Evolutionary conservation across 2,113 vertebrate genomes (phyloP).

Genomic region (Puntigrus tetrazona): DNA sequence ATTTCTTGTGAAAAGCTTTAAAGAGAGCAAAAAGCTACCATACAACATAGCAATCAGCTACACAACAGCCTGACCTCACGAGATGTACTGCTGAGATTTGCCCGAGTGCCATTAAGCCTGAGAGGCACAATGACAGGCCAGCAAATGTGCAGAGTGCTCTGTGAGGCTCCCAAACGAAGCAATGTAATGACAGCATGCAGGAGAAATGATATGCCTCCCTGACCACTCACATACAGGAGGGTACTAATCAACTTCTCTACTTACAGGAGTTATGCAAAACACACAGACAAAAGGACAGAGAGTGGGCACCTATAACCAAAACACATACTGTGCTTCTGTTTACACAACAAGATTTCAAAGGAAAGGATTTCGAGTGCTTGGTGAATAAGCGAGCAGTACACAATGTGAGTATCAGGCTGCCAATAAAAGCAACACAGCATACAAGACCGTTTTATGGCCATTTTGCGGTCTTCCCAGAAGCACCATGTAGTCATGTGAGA

Average conservation of each 20-base stretch:
- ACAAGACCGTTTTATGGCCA: constrained; percentile 11
- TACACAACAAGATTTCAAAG: constrained; percentile 64
- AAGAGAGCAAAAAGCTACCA: constrained; percentile 65
- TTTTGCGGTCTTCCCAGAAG: constrained; percentile 24
- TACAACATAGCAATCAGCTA: constrained; percentile 8
- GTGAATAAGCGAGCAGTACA: constrained; percentile 49
- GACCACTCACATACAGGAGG: constrained; percentile 66
- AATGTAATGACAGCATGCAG: constrained; percentile 74
- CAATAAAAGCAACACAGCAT: constrained; percentile 43
- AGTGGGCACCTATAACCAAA: constrained; percentile 42
- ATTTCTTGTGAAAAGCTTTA: constrained; percentile 26
- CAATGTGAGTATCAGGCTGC: constrained; percentile 59
- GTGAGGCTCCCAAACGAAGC: constrained; percentile 63
- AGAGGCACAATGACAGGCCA: constrained; percentile 62
- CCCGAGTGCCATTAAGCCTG: constrained; percentile 61
- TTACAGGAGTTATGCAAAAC: constrained; percentile 65
- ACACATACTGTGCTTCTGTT: constrained; percentile 62
- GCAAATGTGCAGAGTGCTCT: constrained; percentile 62
- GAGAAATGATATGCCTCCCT: constrained; percentile 73
- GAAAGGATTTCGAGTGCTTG: constrained; percentile 54
- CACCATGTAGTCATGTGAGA: constrained; percentile 44
- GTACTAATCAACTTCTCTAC: constrained; percentile 74
- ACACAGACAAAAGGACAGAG: constrained; percentile 56
- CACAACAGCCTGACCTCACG: constrained; percentile 13
- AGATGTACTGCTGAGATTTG: constrained; percentile 53